Conservation (phyloP, 2,113 vertebrate species). For the Electrona antarctica region DNA sequence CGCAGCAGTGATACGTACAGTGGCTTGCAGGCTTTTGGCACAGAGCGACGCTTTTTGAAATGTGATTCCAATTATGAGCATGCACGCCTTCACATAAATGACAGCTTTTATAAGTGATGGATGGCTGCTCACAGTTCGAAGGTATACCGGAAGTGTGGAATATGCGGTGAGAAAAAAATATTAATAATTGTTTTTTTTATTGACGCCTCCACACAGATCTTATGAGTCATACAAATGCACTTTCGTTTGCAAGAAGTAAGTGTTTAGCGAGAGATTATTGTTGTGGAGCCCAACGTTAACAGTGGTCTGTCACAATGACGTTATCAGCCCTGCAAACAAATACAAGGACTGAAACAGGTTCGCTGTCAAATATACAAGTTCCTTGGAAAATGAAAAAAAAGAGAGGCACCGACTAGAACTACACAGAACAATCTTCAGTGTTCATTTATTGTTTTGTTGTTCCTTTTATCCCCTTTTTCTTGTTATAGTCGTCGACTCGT, state of each 20-base stretch:
- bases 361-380: too few relatives aligned
- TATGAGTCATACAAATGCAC: conserved; percentile 38
- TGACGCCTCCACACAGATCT: conserved; percentile 2
- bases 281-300: background rate
- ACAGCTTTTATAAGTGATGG: conserved; percentile 46
- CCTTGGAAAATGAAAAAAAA: too few relatives aligned
- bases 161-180: conserved; percentile 24
- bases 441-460: too few relatives aligned
- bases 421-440: too few relatives aligned
- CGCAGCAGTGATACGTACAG: conserved; percentile 28
- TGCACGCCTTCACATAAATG: conserved; percentile 56
- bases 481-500: too few relatives aligned
- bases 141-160: conserved; percentile 22
- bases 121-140: conserved; percentile 27
- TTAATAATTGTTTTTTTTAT: conserved; percentile 26
- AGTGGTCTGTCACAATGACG: too few relatives aligned
- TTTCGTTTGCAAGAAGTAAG: background rate
- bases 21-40: conserved; percentile 48
- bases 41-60: conserved; percentile 53
- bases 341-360: too few relatives aligned
- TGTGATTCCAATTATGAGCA: conserved; percentile 51
- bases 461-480: too few relatives aligned
- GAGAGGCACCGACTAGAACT: too few relatives aligned
- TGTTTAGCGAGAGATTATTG: conserved; percentile 8
- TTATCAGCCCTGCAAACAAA: too few relatives aligned